Percentiles rank a stretch among this genome's conserved stretches.
These are phyloP conservation scores for Chromobotia macracanthus DNA, from an alignment of 2,797 vertebrate genomes.

Conservation along the genomic window DNA sequence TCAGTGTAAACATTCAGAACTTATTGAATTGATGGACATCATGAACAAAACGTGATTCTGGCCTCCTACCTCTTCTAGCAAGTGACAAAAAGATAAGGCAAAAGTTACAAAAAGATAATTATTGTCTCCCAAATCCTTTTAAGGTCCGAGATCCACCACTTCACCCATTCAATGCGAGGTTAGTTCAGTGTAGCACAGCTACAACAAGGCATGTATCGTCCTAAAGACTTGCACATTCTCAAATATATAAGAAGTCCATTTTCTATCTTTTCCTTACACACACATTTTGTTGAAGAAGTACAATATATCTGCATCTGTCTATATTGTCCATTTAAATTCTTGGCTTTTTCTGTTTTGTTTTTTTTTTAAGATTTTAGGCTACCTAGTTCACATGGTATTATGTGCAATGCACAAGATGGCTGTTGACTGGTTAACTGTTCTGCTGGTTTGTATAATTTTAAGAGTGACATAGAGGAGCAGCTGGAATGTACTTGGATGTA, in stretches of 20 bases:
- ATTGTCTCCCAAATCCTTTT: constrained; percentile 41
- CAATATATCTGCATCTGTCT: too few species aligned
- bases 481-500: too few species aligned
- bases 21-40: background rate
- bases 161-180: constrained; percentile 36
- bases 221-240: constrained; percentile 29
- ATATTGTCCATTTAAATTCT: background rate
- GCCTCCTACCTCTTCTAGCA: background rate
- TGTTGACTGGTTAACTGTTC: too few species aligned
- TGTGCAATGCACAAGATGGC: too few species aligned
- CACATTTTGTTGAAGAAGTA: background rate
- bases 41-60: background rate
- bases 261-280: background rate
- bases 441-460: too few species aligned
- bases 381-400: too few species aligned
- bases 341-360: too few species aligned
- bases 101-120: constrained; percentile 13
- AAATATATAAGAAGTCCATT: background rate
- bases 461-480: too few species aligned
- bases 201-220: constrained; percentile 7
- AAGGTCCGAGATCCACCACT: constrained; percentile 40
- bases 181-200: constrained; percentile 41
- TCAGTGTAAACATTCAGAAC: background rate
- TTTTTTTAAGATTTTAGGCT: too few species aligned
- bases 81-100: background rate